Evolutionary conservation across 92 coral and sea anemone genomes (phyloP).

Genomic region (Muricea muricata): DNA sequence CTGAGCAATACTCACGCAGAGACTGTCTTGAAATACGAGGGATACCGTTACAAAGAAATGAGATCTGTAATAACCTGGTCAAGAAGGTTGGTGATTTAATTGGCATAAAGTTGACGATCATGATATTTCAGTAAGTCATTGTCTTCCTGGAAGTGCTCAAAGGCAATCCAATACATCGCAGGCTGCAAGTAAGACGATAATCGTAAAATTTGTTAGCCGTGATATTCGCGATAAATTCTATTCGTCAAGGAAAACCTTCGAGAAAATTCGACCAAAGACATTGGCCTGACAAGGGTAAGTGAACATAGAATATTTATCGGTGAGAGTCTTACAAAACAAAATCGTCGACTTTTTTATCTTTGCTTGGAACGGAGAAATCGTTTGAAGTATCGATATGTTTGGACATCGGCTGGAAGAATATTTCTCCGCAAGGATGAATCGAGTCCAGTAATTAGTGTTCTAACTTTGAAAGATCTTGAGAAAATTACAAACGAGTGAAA

Average conservation of each 20-base stretch:
- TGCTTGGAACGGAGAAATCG: slow-evolving; percentile 36
- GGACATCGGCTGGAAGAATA: slow-evolving; percentile 44
- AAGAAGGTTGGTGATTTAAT: slow-evolving; percentile 31
- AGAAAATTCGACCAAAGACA: slow-evolving; percentile 21
- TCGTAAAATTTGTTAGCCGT: slow-evolving; percentile 42
- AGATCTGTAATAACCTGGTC: slow-evolving; percentile 9
- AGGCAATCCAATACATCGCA: too few species aligned
- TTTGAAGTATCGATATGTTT: slow-evolving; percentile 33
- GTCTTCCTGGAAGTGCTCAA: slow-evolving; percentile 1
- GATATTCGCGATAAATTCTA: slow-evolving; percentile 39
- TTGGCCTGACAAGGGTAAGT: slow-evolving; percentile 5
- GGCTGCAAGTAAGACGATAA: slow-evolving; percentile 10
- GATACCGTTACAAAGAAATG: slow-evolving; percentile 29
- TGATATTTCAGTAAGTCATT: slow-evolving; percentile 36
- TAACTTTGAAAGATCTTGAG: slow-evolving; percentile 9
- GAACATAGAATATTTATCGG: slow-evolving; percentile 36
- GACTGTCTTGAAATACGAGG: too few species aligned
- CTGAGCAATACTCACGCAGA: neutral
- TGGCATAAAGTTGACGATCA: too few species aligned
- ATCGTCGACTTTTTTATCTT: slow-evolving; percentile 34
- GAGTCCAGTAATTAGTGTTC: slow-evolving; percentile 44
- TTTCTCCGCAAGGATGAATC: slow-evolving; percentile 47
- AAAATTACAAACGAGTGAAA: too few species aligned
- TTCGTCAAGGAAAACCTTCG: slow-evolving; percentile 38
- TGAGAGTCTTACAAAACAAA: slow-evolving; percentile 50